These are phyloP conservation scores for Uloborus plumipes DNA, from an alignment of 2,888 invertebrate species.

Conservation along the genomic window DNA sequence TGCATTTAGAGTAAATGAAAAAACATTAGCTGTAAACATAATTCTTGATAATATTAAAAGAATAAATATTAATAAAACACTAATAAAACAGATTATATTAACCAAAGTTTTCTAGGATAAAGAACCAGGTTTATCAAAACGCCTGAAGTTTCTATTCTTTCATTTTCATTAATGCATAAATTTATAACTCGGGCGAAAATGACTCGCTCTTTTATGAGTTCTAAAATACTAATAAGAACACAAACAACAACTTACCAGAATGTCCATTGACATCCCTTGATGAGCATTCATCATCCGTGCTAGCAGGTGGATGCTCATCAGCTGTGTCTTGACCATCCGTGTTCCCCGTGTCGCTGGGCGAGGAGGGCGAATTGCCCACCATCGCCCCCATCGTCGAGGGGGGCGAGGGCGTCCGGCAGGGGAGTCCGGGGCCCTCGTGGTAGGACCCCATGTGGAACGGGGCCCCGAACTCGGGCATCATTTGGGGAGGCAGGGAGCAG, in stretches of 20 bases:
- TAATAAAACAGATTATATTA: no score
- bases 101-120: no score
- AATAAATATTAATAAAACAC: no score
- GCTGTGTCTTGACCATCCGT: conserved; percentile 63
- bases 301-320: conserved; percentile 55
- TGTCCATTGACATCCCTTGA: conserved; percentile 36
- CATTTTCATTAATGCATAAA: no score
- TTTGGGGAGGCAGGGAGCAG: conserved; percentile 15
- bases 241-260: conserved; percentile 28
- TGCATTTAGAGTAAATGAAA: no score
- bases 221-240: neutral
- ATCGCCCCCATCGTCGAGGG: conserved; percentile 15
- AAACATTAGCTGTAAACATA: no score
- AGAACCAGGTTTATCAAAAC: no score
- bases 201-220: no score
- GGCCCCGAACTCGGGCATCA: conserved; percentile 34
- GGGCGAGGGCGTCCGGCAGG: conserved; percentile 36
- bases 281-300: conserved; percentile 59
- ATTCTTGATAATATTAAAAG: no score
- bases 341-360: conserved; percentile 58
- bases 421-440: conserved; percentile 11
- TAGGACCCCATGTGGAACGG: conserved; percentile 26
- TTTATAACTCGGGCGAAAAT: no score
- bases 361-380: conserved; percentile 42
- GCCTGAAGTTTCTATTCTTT: no score